A percentile compares a stretch with the other conserved stretches of the same genome.
Evolutionary conservation across 2,888 invertebrate genomes (phyloP).

Genomic region (Eupithecia centaureata): DNA sequence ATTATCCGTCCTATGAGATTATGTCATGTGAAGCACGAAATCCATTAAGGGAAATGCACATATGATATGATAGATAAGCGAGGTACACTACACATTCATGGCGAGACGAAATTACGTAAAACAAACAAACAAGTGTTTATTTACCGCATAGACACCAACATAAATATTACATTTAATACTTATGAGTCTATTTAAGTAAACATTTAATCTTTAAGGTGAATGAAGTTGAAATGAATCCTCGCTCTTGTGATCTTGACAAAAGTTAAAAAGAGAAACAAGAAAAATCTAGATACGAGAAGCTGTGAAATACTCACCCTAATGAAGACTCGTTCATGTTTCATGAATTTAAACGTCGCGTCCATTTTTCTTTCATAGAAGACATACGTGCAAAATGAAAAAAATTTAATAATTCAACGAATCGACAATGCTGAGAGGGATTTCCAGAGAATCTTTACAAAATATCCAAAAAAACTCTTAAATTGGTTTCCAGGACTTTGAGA

Average conservation of each 20-base stretch:
- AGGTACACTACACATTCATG: background rate
- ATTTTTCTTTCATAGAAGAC: background rate
- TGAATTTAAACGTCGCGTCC: background rate
- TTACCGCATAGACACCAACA: too few relatives aligned
- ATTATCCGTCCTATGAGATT: conserved; percentile 42
- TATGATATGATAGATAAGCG: conserved; percentile 12
- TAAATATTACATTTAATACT: too few relatives aligned
- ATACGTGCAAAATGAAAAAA: background rate
- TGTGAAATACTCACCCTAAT: background rate
- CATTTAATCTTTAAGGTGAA: too few relatives aligned
- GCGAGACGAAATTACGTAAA: background rate
- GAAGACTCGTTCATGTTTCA: background rate
- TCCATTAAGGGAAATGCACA: conserved; percentile 59
- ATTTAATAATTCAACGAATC: background rate
- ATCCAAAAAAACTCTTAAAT: background rate
- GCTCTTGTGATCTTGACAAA: too few relatives aligned
- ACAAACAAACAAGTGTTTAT: too few relatives aligned
- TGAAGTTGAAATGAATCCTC: too few relatives aligned
- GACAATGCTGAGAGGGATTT: too few relatives aligned
- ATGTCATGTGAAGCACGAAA: conserved; percentile 50
- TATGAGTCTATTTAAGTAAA: too few relatives aligned
- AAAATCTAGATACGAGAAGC: background rate
- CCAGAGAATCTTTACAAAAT: background rate
- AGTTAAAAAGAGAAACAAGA: too few relatives aligned
- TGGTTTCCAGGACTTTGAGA: background rate